These are phyloP conservation scores for Pelmatolapia mariae DNA, from an alignment of 2,113 vertebrate genomes.

Conservation along the genomic window DNA sequence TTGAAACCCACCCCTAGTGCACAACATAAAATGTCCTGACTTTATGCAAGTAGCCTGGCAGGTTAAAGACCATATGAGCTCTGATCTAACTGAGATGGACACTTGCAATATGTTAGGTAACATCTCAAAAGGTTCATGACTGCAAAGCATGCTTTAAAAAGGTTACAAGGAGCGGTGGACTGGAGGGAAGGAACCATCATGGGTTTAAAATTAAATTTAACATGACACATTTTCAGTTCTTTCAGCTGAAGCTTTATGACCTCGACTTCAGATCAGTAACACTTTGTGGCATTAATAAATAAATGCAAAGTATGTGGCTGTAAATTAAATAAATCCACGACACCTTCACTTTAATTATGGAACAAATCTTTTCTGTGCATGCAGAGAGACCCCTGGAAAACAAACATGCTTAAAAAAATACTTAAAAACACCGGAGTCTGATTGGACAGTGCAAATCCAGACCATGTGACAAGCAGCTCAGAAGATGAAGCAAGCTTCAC, in stretches of 20 bases:
- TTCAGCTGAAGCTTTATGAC: background rate
- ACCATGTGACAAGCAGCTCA: background rate
- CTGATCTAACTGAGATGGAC: background rate
- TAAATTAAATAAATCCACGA: background rate
- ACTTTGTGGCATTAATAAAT: background rate
- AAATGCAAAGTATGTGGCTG: background rate
- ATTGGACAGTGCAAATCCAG: background rate
- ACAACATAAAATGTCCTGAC: background rate
- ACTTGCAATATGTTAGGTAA: background rate
- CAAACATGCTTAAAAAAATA: background rate
- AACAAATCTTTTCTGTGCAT: accelerated
- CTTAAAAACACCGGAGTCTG: background rate
- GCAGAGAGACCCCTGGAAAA: accelerated
- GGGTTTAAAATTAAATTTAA: background rate
- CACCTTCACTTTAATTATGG: background rate
- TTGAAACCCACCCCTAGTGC: background rate
- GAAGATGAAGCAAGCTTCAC: background rate
- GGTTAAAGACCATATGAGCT: background rate
- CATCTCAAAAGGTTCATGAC: background rate
- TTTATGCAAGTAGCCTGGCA: background rate
- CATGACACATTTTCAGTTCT: background rate
- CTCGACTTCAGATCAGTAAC: background rate
- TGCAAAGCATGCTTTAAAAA: background rate
- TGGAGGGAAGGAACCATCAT: background rate
- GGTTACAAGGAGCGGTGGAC: background rate